Percentiles rank a stretch among this genome's conserved stretches.
phyloP scores from a whole-genome alignment of 2,113 vertebrate species.

The Alces alces region DNA sequence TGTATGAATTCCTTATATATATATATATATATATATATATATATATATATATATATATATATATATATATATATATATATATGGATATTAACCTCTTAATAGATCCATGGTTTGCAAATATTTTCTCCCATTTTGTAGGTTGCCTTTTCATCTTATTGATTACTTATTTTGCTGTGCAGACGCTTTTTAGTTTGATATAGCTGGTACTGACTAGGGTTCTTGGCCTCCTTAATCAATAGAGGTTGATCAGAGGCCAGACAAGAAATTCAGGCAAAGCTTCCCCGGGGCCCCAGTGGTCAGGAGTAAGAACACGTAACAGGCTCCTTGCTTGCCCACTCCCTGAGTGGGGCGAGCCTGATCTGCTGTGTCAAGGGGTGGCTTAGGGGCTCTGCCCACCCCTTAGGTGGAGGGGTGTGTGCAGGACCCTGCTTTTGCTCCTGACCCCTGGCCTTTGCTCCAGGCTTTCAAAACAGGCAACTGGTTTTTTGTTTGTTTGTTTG shows the following conservation, averaged over 20 bases:
- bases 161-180: neutral
- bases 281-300: neutral
- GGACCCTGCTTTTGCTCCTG: neutral
- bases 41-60: neutral
- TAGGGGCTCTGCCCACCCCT: neutral
- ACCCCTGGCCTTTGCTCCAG: neutral
- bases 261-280: neutral
- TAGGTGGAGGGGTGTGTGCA: neutral
- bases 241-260: neutral
- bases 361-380: neutral
- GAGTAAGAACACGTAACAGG: neutral
- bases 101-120: neutral
- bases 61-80: neutral
- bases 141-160: neutral
- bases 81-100: neutral
- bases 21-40: neutral
- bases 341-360: neutral
- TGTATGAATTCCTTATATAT: neutral
- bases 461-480: neutral
- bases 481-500: neutral
- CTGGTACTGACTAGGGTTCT: neutral
- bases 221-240: neutral
- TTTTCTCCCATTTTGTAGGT: neutral
- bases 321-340: neutral
- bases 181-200: neutral